Evolutionary conservation across 2,113 vertebrate species (phyloP).

Genomic region (Rhinoderma darwinii): DNA sequence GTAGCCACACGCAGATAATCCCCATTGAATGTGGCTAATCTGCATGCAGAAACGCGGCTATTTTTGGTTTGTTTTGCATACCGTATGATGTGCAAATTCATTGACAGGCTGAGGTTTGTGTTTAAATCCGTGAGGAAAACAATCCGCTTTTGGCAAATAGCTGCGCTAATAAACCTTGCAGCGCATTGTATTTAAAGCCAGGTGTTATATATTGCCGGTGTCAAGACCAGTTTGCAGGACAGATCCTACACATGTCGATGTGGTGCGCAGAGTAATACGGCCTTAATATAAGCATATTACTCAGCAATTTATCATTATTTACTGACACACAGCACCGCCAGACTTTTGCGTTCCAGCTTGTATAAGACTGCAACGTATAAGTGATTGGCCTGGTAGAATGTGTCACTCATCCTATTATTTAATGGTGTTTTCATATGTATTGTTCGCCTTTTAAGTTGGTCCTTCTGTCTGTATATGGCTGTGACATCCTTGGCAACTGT

Average conservation of each 20-base stretch:
- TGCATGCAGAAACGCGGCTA: no score
- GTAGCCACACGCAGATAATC: no score
- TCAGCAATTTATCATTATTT: slow-evolving; percentile 41
- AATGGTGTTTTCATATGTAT: slow-evolving; percentile 35
- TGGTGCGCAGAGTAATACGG: neutral
- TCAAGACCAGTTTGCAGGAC: slow-evolving; percentile 3
- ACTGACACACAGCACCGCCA: neutral
- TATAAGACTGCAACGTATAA: neutral
- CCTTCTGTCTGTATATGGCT: slow-evolving; percentile 45
- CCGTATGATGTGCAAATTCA: neutral
- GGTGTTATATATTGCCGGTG: slow-evolving; percentile 29
- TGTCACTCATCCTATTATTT: slow-evolving; percentile 42
- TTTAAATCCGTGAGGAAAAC: slow-evolving; percentile 6
- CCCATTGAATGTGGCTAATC: no score
- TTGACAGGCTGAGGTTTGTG: slow-evolving; percentile 20
- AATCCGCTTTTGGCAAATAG: neutral
- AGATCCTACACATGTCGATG: neutral
- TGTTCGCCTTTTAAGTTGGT: slow-evolving; percentile 7
- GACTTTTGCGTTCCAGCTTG: neutral
- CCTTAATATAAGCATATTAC: slow-evolving; percentile 21
- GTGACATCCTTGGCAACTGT: slow-evolving; percentile 58
- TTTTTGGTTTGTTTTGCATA: neutral
- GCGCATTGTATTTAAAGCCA: slow-evolving; percentile 11
- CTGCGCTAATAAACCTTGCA: neutral
- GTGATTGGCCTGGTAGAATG: slow-evolving; percentile 40